Evolutionary conservation across 2,888 invertebrate genomes (phyloP), one percentile per base, ranked within the genome.

Genomic region (Allophyes oxyacanthae): DNA sequence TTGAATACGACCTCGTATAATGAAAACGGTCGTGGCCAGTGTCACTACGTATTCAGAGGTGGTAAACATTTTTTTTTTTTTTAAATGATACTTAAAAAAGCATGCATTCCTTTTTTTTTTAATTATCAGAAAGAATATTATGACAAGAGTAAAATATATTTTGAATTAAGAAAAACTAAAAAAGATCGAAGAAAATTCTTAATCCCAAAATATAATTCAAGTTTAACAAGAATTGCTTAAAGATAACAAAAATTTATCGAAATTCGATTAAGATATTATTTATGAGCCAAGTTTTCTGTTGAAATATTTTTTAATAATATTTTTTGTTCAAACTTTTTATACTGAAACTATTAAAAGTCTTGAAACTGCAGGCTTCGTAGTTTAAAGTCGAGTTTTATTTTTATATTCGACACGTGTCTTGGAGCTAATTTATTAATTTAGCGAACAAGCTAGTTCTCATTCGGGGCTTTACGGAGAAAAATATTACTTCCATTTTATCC

Each of bases 211-310:
- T 10, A 20, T 37, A 49, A 15, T 44, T 53, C 7, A 50, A 38
- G 30, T 53, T 26, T 6, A 0, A 41, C 15, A 41, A 41, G 20
- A 25, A 28, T 11, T 20, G 15, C n/a, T 14, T 38, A 42, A 55
- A 25, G 32, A 37, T 46, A 61, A 48, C 28, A 37, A 42, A 32
- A 45, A 52, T 33, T 40, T 56, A 70, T 69, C 70, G 69, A 52
- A 52, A 33, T 58, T 48, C 70, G 50, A 69, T 69, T 44, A 59
- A 33, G 38, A 28, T 48, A 41, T 72, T 67, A 62, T 63, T 70
- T 69, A 70, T 64, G 26, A 26, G 6, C 6, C 11, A 70, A 69
- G 58, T 69, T 70, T 38, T 37, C 11, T 6, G 6, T 9, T 11
- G 20, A 38, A 46, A 7, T 13, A 10, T 28, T 38, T n/a, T 63